phyloP scores from a whole-genome alignment of 2,888 invertebrate species.

The Harmothoe impar region DNA sequence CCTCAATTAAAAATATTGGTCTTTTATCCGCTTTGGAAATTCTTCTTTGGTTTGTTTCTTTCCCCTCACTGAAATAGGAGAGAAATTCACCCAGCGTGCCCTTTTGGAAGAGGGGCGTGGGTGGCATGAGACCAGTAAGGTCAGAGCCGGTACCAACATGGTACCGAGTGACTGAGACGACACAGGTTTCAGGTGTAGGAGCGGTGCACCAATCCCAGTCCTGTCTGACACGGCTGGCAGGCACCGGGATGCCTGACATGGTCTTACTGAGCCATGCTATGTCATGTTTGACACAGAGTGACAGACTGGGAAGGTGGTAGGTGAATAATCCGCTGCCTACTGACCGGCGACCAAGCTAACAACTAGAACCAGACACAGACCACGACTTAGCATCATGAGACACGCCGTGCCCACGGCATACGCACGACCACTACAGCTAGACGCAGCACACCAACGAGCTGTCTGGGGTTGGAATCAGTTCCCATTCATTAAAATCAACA shows the following conservation, averaged over 20 bases:
- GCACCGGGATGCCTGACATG: not conserved
- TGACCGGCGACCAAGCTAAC: constrained; percentile 18
- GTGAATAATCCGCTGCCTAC: not conserved
- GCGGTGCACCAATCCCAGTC: not conserved
- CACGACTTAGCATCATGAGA: constrained; percentile 23
- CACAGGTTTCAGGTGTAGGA: not conserved
- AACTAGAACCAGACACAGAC: constrained; percentile 34
- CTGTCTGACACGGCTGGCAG: not conserved
- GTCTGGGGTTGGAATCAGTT: constrained; percentile 63
- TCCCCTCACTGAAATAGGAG: constrained; percentile 1
- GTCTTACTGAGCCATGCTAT: no score
- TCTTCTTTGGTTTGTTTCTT: no score
- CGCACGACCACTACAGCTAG: constrained; percentile 52
- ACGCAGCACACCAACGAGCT: constrained; percentile 54
- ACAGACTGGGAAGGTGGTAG: not conserved
- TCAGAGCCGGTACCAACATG: not conserved
- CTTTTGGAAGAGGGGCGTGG: not conserved
- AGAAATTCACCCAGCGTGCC: not conserved
- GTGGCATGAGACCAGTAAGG: not conserved
- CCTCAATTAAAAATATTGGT: not conserved
- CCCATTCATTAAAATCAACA: constrained; percentile 49
- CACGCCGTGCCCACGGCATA: not conserved
- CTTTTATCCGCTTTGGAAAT: not conserved
- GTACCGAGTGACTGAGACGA: constrained; percentile 3
- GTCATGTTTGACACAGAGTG: no score